phyloP scores from a whole-genome alignment of 2,888 invertebrate genomes.

The Limenitis camilla region DNA sequence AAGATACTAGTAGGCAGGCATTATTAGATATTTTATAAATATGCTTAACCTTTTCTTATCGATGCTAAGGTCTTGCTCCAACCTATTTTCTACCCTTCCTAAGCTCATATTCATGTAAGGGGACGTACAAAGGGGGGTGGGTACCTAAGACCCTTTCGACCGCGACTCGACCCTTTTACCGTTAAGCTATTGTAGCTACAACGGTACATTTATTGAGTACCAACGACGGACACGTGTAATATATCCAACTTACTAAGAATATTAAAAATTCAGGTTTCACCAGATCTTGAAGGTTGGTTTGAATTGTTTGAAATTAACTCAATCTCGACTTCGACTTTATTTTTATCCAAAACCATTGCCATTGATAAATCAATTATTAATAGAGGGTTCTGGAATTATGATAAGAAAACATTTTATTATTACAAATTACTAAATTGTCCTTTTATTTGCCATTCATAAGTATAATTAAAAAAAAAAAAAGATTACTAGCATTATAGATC shows the following conservation, averaged over 20 bases:
- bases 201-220: constrained; percentile 13
- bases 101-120: constrained; percentile 16
- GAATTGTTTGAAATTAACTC: too few relatives aligned
- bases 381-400: too few relatives aligned
- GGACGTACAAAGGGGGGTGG: constrained; percentile 19
- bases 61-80: not conserved
- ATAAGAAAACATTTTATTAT: too few relatives aligned
- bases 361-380: too few relatives aligned
- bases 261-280: too few relatives aligned
- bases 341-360: too few relatives aligned
- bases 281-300: too few relatives aligned
- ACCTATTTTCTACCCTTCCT: constrained; percentile 10
- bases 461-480: too few relatives aligned
- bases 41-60: not conserved
- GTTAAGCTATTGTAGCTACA: constrained; percentile 18
- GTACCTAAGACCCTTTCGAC: constrained; percentile 22
- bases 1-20: not conserved
- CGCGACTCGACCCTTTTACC: constrained; percentile 22
- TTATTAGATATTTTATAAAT: not conserved
- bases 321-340: too few relatives aligned
- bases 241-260: not conserved
- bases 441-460: too few relatives aligned
- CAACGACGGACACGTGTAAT: not conserved
- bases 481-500: too few relatives aligned
- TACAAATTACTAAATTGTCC: too few relatives aligned